A percentile compares a stretch with the other conserved stretches of the same genome.
phyloP scores from a whole-genome alignment of 2,113 vertebrate genomes.

The Zosterops pallidus region DNA sequence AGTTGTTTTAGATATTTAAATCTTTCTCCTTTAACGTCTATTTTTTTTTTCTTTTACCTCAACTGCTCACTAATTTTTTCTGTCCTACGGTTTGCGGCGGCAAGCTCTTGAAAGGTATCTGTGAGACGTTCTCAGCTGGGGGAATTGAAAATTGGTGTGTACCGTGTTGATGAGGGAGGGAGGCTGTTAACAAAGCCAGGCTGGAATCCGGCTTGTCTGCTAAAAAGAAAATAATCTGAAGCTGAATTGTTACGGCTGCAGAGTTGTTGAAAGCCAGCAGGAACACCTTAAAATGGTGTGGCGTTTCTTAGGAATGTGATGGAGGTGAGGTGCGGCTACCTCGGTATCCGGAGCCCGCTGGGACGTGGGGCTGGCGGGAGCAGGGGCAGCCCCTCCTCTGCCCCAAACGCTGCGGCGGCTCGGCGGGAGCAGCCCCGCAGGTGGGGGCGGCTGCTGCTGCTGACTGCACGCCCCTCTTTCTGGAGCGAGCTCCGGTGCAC shows the following conservation, averaged over 20 bases:
- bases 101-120: background rate
- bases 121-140: background rate
- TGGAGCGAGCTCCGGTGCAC: fast-evolving
- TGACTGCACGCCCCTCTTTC: fast-evolving
- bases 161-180: background rate
- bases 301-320: fast-evolving
- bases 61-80: background rate
- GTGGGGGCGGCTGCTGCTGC: background rate
- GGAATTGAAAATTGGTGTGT: background rate
- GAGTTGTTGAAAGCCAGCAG: background rate
- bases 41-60: background rate
- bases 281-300: background rate
- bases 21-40: background rate
- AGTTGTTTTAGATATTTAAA: background rate
- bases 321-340: fast-evolving
- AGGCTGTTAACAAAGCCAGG: background rate
- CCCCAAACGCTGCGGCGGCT: fast-evolving
- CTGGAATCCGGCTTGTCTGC: background rate
- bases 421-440: fast-evolving
- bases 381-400: background rate
- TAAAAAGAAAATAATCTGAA: background rate
- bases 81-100: background rate
- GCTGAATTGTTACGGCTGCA: background rate
- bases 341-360: background rate
- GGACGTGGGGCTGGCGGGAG: fast-evolving